Evolutionary conservation across 1,140 invertebrate species (phyloP).

Genomic region (Metaphire vulgaris): DNA sequence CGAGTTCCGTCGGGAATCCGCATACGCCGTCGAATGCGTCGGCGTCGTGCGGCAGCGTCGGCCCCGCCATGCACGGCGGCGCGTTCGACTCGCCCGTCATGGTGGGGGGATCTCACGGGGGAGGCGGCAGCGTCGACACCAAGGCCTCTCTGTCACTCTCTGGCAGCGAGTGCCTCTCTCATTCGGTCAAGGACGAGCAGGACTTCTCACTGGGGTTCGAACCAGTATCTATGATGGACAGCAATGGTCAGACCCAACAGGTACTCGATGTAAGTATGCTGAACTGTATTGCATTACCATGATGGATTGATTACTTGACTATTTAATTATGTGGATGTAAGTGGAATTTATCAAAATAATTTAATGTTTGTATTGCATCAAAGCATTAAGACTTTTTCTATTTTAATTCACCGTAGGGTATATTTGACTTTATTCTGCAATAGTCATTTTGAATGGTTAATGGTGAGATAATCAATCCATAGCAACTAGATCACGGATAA

Average conservation of each 20-base stretch:
- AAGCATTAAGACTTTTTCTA: no score
- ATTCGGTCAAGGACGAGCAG: background rate
- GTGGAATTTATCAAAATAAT: no score
- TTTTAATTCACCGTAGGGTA: no score
- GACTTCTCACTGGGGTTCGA: background rate
- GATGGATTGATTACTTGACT: background rate
- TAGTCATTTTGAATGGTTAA: no score
- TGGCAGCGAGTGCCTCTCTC: background rate
- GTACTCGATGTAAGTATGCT: background rate
- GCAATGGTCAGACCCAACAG: background rate
- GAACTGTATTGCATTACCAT: no score
- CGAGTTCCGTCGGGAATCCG: slow-evolving; percentile 6
- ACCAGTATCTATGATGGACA: background rate
- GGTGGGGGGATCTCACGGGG: no score
- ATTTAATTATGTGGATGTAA: no score
- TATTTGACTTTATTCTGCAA: no score
- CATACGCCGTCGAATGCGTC: background rate
- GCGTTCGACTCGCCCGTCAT: background rate
- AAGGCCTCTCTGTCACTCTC: background rate
- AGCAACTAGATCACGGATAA: no score
- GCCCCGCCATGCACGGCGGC: background rate
- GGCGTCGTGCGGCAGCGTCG: background rate
- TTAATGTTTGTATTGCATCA: no score
- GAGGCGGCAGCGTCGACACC: background rate
- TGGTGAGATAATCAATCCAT: no score